Conservation (phyloP, 53 echinoderm and acorn worm genomes). For the Luidia sarsii region DNA sequence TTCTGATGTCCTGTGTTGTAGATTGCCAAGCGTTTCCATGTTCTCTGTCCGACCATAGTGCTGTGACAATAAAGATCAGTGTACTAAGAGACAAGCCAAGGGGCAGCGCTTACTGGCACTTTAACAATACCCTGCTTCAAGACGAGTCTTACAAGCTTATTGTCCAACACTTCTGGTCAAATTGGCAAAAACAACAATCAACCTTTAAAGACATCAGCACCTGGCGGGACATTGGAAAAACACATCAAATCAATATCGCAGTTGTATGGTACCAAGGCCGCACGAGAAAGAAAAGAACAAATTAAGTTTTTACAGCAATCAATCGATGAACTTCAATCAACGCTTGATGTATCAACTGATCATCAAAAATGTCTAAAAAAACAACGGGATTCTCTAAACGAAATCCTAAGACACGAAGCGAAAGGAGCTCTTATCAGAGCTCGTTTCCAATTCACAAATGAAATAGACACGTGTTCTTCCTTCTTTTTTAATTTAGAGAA, state of each 20-base stretch:
- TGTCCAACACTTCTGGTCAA: slow-evolving; percentile 28
- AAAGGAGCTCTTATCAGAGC: slow-evolving; percentile 28
- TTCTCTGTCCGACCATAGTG: slow-evolving; percentile 22
- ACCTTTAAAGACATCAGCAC: not conserved
- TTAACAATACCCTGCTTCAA: slow-evolving; percentile 43
- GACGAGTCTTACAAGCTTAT: slow-evolving; percentile 21
- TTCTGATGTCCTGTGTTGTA: not conserved
- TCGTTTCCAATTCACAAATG: slow-evolving; percentile 15
- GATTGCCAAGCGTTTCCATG: not conserved
- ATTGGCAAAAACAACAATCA: slow-evolving; percentile 5
- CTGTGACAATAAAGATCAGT: not conserved
- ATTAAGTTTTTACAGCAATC: not conserved
- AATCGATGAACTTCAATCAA: slow-evolving; percentile 11
- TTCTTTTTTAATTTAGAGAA: slow-evolving; percentile 29
- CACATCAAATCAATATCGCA: slow-evolving; percentile 18
- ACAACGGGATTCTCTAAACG: not conserved
- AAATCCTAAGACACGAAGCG: not conserved
- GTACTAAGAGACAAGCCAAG: too few relatives aligned
- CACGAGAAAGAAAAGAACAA: not conserved
- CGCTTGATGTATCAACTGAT: slow-evolving; percentile 5
- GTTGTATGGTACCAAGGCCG: not conserved
- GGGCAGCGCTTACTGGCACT: slow-evolving; percentile 32
- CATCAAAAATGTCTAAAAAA: not conserved
- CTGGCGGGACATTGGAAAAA: slow-evolving; percentile 33
- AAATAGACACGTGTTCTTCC: slow-evolving; percentile 11